Base-by-base conservation (phyloP, 2,113 vertebrate species). In the Strix uralensis region DNA sequence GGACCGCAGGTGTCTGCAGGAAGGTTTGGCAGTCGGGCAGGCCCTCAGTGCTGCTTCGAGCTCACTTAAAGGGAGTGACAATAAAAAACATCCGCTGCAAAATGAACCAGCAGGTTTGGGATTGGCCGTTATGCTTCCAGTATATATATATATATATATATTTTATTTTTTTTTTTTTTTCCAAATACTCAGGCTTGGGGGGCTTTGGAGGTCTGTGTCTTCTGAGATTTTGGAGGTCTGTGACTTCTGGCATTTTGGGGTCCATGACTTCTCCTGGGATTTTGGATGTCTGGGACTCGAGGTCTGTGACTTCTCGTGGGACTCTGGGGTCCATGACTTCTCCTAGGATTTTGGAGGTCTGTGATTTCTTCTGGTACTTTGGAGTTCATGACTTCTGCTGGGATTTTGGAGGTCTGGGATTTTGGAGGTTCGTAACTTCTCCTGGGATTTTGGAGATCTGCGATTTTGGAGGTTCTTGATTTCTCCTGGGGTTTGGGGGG, bases 121-220 rank as follows among this genome's bases (percentile, higher is more conserved):
- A 8, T 13, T 69, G 47, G 19, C 5, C 17, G 6, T 67, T 42
- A 20, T 0, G 1, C 17, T 67, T 32, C 17, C 14, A 47, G 9
- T 22, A 9, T 17, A 2, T 30, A 26, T 5, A 2, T 30, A 26
- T 5, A 2, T 30, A 26, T 5, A 38, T 38, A 2, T 30, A 21
- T 5, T 42, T 32, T 34, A 14, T 22, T 11, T 34, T 30, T 34
- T 7, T 19, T 9, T 66, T 51, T 30, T 26, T 40, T 30, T 27
- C 34, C 21, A 38, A 73, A 42, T 7, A 34, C 69, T 26, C 15
- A 18, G 3, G 5, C 15, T 83, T 27, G 42, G 32, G 44, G 62
- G 36, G 32, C 25, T 44, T 66, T 51, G 46, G 58, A 77, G 11
- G 29, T 63, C 59, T 4, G 4, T 15, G 46, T 54, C 30, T 62